Evolutionary conservation across 2,113 vertebrate species (phyloP).

Genomic region (Psammodynastes pulverulentus): DNA sequence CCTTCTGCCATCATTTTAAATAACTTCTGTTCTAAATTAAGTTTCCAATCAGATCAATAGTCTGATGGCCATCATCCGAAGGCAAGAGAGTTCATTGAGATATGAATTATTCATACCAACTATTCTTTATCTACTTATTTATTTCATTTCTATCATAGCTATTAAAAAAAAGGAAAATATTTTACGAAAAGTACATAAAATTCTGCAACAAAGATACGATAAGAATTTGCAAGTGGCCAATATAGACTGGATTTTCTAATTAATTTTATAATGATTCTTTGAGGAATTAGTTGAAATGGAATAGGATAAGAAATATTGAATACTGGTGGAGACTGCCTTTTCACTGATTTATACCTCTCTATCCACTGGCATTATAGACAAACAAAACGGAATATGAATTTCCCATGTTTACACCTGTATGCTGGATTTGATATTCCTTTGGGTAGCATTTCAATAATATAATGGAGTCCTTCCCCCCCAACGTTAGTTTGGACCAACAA

Average conservation of each 20-base stretch:
- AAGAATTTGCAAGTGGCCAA: not conserved
- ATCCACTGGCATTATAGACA: not conserved
- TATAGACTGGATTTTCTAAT: not conserved
- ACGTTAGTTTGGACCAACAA: not conserved
- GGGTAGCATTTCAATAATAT: not conserved
- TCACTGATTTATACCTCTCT: not conserved
- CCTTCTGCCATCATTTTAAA: conserved; percentile 12
- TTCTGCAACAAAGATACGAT: not conserved
- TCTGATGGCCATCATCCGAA: not conserved
- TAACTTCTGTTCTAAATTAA: conserved; percentile 1
- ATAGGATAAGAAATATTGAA: not conserved
- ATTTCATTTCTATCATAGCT: not conserved
- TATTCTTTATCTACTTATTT: no score
- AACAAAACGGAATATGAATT: not conserved
- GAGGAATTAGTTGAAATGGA: not conserved
- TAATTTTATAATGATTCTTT: not conserved
- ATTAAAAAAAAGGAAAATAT: not conserved
- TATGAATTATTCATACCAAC: not conserved
- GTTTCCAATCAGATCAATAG: conserved; percentile 13
- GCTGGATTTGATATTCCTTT: not conserved
- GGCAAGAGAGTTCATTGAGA: not conserved
- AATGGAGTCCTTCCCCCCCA: not conserved
- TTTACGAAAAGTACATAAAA: not conserved
- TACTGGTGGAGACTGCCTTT: not conserved
- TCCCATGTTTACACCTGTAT: not conserved